Percentiles rank a stretch among this genome's conserved stretches.
Conservation (phyloP, 2,888 invertebrate species). For the Philhelius pedissequus region DNA sequence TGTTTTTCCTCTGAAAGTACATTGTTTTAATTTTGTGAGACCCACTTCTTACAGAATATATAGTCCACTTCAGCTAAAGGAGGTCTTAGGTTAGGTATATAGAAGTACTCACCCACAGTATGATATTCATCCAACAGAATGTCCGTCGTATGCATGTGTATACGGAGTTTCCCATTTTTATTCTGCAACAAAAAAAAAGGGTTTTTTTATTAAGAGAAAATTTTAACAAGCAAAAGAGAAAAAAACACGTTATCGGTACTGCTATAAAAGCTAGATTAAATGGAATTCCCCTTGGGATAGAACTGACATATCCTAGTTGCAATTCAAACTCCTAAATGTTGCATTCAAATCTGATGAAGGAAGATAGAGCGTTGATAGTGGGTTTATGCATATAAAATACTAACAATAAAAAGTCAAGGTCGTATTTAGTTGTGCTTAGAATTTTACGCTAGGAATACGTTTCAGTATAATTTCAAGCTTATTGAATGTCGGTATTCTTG, state of each 20-base stretch:
- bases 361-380: conserved; percentile 21
- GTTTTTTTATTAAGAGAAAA: background rate
- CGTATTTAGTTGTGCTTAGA: background rate
- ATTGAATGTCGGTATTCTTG: too few relatives aligned
- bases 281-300: background rate
- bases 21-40: conserved; percentile 12
- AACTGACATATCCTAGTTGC: background rate
- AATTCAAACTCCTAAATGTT: background rate
- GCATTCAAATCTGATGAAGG: background rate
- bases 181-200: conserved; percentile 33
- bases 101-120: conserved; percentile 85
- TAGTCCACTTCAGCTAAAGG: conserved; percentile 26
- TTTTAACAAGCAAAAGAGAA: background rate
- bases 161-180: conserved; percentile 83
- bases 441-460: background rate
- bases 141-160: conserved; percentile 88
- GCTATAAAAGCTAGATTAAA: conserved; percentile 27
- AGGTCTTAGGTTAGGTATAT: conserved; percentile 52
- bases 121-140: conserved; percentile 88
- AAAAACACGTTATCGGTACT: background rate
- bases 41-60: conserved; percentile 9
- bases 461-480: too few relatives aligned
- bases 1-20: background rate
- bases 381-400: conserved; percentile 36
- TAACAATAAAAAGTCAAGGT: conserved; percentile 1